Base-by-base conservation (phyloP, 2,113 vertebrate genomes). In the Loxodonta africana region DNA sequence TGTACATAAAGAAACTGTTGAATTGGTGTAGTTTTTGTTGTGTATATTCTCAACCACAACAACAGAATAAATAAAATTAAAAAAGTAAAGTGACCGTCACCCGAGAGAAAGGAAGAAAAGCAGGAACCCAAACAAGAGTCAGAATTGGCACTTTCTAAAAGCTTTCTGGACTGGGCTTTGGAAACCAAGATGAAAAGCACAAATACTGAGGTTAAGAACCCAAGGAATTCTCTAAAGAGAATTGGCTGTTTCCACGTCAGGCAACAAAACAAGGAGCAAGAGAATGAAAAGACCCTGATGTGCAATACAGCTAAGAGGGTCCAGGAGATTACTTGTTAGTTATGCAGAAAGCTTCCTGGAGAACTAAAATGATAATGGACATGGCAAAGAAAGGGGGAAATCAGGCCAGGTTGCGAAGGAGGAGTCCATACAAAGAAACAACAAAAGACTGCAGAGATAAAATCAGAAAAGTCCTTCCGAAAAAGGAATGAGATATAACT, bases 401-500 rank as follows among this genome's bases (percentile, higher is more conserved):
- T 69, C 89, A 41, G 95, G 95, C 96, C 94, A 83, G 77, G 88
- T 78, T 91, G 30, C 1, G 15, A 95, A 92, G 91, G 87, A 95
- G 90, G 63, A 57, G n/a, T 51, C 46, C 62, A 18, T n/a, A 86
- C 90, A 90, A 89, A 88, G 91, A 97, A 92, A 92, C 84, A 83
- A 65, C 95, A 94, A 60, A 90, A 95, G 83, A 65, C 76, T 6
- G 57, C 51, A 48, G 41, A 92, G 93, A 95, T 95, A 97, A 93
- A 96, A 97, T 93, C 97, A 95, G 94, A 95, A 87, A 86, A 95
- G 62, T 74, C 2, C 17, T 95, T 90, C 74, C 94, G 84, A 90
- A 81, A 69, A 90, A 97, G 95, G 91, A 92, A 94, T 88, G 95
- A 95, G 94, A 92, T 88, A 76, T 25, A 95, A 94, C 95, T 90